Conservation (phyloP, 2,113 vertebrate species). For the Pygoscelis antarcticus region DNA sequence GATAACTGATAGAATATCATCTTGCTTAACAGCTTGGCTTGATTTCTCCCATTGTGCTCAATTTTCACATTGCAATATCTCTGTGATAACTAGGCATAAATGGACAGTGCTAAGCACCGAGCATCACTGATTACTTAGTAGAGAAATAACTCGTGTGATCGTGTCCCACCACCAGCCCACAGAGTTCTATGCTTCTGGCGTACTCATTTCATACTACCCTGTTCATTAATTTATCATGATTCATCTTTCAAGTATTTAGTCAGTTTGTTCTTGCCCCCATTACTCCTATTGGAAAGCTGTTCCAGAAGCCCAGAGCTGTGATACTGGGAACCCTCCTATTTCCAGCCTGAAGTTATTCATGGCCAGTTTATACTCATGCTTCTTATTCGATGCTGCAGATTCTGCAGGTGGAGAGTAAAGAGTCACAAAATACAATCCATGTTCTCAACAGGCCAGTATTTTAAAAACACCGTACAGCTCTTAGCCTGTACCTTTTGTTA, state of each 20-base stretch:
- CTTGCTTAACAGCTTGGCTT: background rate
- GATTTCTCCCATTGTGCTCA: background rate
- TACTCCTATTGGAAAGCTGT: background rate
- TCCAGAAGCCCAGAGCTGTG: background rate
- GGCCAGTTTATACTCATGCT: background rate
- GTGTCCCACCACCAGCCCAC: fast-evolving
- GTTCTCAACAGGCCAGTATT: background rate
- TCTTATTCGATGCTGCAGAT: background rate
- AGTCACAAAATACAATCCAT: background rate
- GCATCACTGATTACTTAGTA: background rate
- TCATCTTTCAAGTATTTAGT: background rate
- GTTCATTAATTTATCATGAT: background rate
- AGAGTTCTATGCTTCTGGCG: background rate
- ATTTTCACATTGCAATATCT: background rate
- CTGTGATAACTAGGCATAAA: background rate
- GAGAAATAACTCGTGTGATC: background rate
- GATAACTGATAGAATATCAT: background rate
- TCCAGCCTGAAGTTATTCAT: background rate
- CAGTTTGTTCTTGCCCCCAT: background rate
- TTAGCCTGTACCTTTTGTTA: background rate
- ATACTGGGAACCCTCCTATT: background rate
- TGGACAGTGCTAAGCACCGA: background rate
- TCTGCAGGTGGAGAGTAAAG: background rate
- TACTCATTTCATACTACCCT: background rate
- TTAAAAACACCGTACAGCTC: background rate